phyloP scores from a whole-genome alignment of 2,797 vertebrate species.

The Cynodonichthys magdalenae region DNA sequence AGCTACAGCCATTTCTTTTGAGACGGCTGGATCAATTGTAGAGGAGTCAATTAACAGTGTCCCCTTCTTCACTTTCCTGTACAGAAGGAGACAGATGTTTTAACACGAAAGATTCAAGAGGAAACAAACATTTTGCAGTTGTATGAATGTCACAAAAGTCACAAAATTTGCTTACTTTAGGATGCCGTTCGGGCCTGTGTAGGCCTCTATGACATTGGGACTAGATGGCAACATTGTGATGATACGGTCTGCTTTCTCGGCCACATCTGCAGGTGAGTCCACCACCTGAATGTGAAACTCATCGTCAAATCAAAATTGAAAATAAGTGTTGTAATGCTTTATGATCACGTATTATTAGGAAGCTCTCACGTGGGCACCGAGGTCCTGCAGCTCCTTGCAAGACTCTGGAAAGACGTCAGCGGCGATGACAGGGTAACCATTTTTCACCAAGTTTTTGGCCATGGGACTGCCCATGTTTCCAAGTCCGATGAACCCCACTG shows the following conservation, averaged over 20 bases:
- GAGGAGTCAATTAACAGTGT: slow-evolving; percentile 96
- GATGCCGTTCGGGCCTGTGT: slow-evolving; percentile 92
- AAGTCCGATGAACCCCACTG: slow-evolving; percentile 94
- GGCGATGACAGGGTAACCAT: slow-evolving; percentile 94
- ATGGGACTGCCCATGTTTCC: slow-evolving; percentile 99
- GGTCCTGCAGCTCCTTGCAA: slow-evolving; percentile 92
- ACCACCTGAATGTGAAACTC: slow-evolving; percentile 80
- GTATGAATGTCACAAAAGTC: too few species aligned
- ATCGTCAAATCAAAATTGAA: background rate
- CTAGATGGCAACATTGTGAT: slow-evolving; percentile 98
- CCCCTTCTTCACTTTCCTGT: slow-evolving; percentile 96
- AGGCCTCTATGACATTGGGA: slow-evolving; percentile 90
- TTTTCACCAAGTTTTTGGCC: slow-evolving; percentile 95
- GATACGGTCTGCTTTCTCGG: slow-evolving; percentile 95
- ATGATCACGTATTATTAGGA: background rate
- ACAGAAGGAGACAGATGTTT: background rate
- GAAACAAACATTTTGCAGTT: too few species aligned
- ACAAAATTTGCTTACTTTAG: slow-evolving; percentile 73
- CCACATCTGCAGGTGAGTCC: slow-evolving; percentile 92
- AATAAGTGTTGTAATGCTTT: too few species aligned
- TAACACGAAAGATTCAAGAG: background rate
- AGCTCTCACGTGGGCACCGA: slow-evolving; percentile 89
- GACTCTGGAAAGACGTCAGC: slow-evolving; percentile 95
- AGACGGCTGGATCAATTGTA: slow-evolving; percentile 94
- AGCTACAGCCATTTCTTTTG: slow-evolving; percentile 91